These are phyloP conservation scores for Drosophila mojavensis DNA, from an alignment of 1,140 invertebrate genomes.

Conservation along the genomic window DNA sequence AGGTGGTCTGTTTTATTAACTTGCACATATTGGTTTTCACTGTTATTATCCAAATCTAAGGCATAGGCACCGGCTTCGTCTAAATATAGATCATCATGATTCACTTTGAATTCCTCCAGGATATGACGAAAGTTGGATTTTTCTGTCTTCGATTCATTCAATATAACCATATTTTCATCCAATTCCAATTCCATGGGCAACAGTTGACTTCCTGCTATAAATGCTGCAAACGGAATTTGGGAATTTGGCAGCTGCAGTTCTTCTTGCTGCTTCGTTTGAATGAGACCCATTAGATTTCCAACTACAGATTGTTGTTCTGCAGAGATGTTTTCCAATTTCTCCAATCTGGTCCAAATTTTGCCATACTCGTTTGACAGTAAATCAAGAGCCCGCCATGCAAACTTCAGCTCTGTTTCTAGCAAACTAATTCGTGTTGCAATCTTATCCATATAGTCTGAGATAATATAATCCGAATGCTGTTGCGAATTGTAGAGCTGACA, in stretches of 20 bases:
- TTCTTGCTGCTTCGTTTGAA: constrained; percentile 80
- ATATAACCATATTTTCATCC: constrained; percentile 18
- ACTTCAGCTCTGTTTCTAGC: constrained; percentile 94
- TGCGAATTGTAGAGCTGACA: constrained; percentile 73
- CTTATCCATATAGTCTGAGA: constrained; percentile 95
- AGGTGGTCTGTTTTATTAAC: constrained; percentile 14
- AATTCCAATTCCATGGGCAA: constrained; percentile 25
- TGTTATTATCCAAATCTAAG: background rate
- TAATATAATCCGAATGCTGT: constrained; percentile 87
- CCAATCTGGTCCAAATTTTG: constrained; percentile 96
- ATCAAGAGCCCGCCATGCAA: constrained; percentile 95
- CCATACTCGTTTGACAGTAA: constrained; percentile 96
- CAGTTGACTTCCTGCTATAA: constrained; percentile 32
- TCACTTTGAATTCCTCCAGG: constrained; percentile 22
- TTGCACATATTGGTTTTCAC: constrained; percentile 21
- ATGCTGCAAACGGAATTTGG: constrained; percentile 19
- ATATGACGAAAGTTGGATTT: constrained; percentile 39
- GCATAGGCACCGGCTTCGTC: constrained; percentile 25
- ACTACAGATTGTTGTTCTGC: constrained; percentile 97
- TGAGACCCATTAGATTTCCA: constrained; percentile 93
- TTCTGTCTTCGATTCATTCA: background rate
- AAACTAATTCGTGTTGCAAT: constrained; percentile 93
- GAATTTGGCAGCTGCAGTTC: constrained; percentile 2
- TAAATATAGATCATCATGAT: constrained; percentile 24
- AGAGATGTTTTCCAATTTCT: constrained; percentile 94